phyloP scores from a whole-genome alignment of 2,888 invertebrate species.

The Dolomedes plantarius region DNA sequence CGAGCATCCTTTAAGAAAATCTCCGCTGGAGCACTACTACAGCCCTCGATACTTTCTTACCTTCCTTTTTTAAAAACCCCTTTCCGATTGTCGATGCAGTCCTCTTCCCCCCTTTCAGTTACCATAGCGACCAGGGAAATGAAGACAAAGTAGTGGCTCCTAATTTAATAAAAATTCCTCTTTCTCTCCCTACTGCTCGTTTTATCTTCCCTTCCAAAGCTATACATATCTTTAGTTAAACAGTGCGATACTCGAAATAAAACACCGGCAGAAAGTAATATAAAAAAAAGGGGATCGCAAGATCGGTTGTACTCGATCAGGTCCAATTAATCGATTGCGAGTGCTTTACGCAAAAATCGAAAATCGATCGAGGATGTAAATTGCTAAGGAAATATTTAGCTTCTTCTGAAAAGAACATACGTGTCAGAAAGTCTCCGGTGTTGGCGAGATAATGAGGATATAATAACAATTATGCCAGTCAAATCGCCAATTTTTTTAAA shows the following conservation, averaged over 20 bases:
- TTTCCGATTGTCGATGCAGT: constrained; percentile 60
- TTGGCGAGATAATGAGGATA: no score
- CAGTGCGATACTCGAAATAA: background rate
- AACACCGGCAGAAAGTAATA: no score
- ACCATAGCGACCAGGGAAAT: constrained; percentile 68
- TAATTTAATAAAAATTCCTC: constrained; percentile 56
- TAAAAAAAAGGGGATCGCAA: no score
- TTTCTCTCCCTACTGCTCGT: constrained; percentile 11
- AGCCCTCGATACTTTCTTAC: constrained; percentile 17
- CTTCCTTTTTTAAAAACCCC: constrained; percentile 26
- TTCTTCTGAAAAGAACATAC: no score
- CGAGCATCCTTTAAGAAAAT: background rate
- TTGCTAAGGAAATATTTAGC: no score
- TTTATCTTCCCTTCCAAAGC: constrained; percentile 34
- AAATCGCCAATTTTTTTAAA: no score
- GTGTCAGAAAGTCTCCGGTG: no score
- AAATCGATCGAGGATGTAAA: no score
- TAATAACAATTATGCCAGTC: no score
- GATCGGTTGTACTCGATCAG: no score
- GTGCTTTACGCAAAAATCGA: no score
- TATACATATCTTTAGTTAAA: constrained; percentile 45
- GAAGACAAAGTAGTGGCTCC: constrained; percentile 66
- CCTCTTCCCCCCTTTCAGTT: constrained; percentile 32
- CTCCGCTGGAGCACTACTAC: background rate
- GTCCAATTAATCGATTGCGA: no score